These are phyloP conservation scores for Podarcis muralis DNA, from an alignment of 2,113 vertebrate species.

Conservation along the genomic window DNA sequence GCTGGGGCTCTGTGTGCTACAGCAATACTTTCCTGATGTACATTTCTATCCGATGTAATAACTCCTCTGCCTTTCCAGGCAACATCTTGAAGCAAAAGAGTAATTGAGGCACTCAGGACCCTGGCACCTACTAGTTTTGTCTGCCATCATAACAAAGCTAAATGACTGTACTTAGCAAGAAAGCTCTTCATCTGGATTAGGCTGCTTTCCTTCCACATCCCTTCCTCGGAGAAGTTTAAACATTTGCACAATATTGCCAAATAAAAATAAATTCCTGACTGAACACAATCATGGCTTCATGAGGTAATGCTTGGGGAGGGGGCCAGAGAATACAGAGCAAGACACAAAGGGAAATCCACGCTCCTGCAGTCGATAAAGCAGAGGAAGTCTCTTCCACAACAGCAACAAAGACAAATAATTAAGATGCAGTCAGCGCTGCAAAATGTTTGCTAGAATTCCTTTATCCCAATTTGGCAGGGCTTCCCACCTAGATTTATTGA, in stretches of 20 bases:
- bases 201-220: background rate
- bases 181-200: background rate
- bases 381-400: background rate
- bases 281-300: background rate
- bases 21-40: background rate
- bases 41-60: constrained; percentile 21
- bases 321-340: constrained; percentile 18
- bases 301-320: background rate
- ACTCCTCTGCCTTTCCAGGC: fast-evolving
- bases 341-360: constrained; percentile 10
- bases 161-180: background rate
- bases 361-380: constrained; percentile 12
- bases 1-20: background rate
- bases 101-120: background rate
- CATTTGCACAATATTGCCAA: background rate
- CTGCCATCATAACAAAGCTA: background rate
- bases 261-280: constrained; percentile 12
- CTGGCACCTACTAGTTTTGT: background rate
- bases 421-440: background rate
- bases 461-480: constrained; percentile 15
- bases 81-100: constrained; percentile 8
- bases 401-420: constrained; percentile 9
- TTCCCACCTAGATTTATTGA: constrained; percentile 15
- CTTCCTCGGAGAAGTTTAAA: background rate
- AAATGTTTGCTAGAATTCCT: constrained; percentile 5